Conservation (phyloP, 2,888 invertebrate genomes). For the Idaea straminata region DNA sequence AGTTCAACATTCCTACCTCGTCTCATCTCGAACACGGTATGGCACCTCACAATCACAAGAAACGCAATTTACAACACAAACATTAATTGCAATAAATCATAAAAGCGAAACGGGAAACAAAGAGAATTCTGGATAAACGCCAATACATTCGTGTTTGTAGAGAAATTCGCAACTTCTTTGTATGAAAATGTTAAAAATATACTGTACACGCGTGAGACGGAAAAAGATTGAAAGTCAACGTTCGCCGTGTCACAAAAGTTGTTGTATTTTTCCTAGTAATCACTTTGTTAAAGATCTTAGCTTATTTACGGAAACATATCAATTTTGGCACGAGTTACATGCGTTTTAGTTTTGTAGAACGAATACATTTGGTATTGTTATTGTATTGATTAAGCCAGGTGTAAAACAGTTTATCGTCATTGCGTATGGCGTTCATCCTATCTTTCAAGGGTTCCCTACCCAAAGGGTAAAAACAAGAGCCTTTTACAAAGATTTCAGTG, state of each 20-base stretch:
- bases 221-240: constrained; percentile 48
- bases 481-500: too few species aligned
- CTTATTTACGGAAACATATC: constrained; percentile 22
- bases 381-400: too few species aligned
- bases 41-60: neutral
- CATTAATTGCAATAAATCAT: constrained; percentile 41
- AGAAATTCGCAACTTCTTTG: constrained; percentile 57
- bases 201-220: constrained; percentile 29
- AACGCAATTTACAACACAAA: neutral
- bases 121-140: constrained; percentile 57
- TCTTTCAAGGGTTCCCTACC: too few species aligned
- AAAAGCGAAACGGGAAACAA: constrained; percentile 52
- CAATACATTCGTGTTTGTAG: constrained; percentile 43
- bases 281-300: constrained; percentile 11
- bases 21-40: neutral
- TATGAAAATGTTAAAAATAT: constrained; percentile 52
- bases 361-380: neutral
- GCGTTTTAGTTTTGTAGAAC: constrained; percentile 4
- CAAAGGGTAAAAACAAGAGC: too few species aligned
- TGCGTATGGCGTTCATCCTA: too few species aligned
- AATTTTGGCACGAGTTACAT: constrained; percentile 18
- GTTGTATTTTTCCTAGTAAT: constrained; percentile 27
- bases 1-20: neutral
- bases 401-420: too few species aligned
- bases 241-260: constrained; percentile 36